Conservation (phyloP, 2,888 invertebrate species). For the Tolmerus cingulatus region DNA sequence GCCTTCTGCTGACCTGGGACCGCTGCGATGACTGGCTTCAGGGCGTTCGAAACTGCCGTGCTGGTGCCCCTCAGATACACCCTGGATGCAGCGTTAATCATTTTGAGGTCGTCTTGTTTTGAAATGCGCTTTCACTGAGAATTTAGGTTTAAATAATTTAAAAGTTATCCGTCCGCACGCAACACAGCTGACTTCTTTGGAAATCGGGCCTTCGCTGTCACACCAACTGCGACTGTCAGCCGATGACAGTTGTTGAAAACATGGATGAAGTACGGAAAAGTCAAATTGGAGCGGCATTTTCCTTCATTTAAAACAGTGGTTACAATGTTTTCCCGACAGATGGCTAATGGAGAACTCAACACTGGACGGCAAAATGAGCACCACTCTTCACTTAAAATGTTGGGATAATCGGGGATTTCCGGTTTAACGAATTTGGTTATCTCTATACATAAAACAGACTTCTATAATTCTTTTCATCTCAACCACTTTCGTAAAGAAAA, state of each 20-base stretch:
- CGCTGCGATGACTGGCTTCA: constrained; percentile 68
- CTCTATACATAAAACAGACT: too few relatives aligned
- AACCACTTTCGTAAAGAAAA: too few relatives aligned
- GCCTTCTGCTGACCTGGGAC: constrained; percentile 66
- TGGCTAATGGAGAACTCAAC: background rate
- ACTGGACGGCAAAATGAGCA: background rate
- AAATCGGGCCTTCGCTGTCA: background rate
- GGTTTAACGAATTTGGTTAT: background rate
- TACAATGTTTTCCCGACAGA: background rate
- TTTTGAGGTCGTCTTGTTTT: constrained; percentile 55
- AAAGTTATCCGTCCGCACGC: background rate
- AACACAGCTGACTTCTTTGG: background rate
- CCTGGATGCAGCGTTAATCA: constrained; percentile 72
- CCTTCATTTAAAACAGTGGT: background rate
- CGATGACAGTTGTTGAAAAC: background rate
- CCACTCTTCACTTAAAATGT: background rate
- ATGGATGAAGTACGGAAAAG: background rate
- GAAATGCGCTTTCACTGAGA: background rate
- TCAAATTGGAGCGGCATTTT: background rate
- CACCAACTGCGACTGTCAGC: background rate
- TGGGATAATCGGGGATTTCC: background rate
- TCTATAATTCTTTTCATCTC: too few relatives aligned
- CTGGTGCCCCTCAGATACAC: constrained; percentile 72
- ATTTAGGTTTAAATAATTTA: background rate
- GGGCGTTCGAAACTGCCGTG: constrained; percentile 73